Base-by-base conservation (phyloP, 1,140 invertebrate genomes). In the Hyphantria cunea region DNA sequence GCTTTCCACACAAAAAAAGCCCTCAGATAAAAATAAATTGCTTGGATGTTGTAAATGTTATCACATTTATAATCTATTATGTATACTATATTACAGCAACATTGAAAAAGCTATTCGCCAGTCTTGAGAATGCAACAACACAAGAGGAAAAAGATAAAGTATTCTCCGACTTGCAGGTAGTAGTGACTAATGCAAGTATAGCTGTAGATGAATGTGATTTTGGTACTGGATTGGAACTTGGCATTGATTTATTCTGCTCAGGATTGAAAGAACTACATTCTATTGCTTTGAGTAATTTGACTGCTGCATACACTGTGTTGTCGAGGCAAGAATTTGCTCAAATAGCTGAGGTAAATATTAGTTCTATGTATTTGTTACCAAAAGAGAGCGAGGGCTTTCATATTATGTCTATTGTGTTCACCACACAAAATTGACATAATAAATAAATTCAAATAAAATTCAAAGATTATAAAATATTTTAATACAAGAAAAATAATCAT, bases 191-290 rank as follows among this genome's bases (percentile, higher is more conserved):
- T 72, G 94, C 96, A 6, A 96, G 94, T 76, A 98, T 98, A 85
- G 97, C 97, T 0, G 95, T 96, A 65, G 98, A 99, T 84, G 98
- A 99, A 86, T 97, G 96, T 83, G 98, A 99, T 86, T 98, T 98
- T 91, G 98, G 97, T 0, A 97, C 96, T 50, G 95, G 96, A 5
- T 78, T 99, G 0, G 97, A 99, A 89, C 89, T 98, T 25, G 97
- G 96, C 0, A 93, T 97, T 34, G 94, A 97, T 88, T 82, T 98
- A 12, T 97, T 99, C 78, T 94, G 92, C 62, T 96, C 93, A 75
- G 97, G 96, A 0, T 84, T 94, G 55, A 81, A 92, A 51, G 88
- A 92, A 55, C 91, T 98, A 42, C 94, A 98, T 87, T 86, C 92
- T 17, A 93, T 92, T 50, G 92, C 94, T 1, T 76, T 93, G 31